Base-by-base conservation (phyloP, 2,113 vertebrate genomes). In the Bubalus kerabau region DNA sequence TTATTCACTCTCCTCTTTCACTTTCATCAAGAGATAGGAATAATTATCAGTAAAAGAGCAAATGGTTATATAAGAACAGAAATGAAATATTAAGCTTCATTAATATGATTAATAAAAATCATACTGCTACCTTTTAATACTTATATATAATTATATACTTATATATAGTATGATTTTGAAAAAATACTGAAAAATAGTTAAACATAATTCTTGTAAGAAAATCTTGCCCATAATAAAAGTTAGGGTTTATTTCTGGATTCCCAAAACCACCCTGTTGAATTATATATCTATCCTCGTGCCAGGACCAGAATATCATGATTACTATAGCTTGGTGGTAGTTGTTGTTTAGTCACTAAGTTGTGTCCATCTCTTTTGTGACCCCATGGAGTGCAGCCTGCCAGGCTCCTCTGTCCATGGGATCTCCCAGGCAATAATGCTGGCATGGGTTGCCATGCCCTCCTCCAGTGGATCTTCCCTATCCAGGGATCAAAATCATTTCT, bases 401-500 rank as follows among this genome's bases (percentile, higher is more conserved):
- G 23, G 36, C 36, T 76, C 71, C 36, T 76, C 71, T 43, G 71
- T 76, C 36, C 71, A 76, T 7, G 21, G 21, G 2, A 76, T 76
- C 36, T 13, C 3, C 36, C 71, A 43, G 71, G 36, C 36, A 76
- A 76, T 7, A 43, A 43, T 43, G 23, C 23, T 26, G 36, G 36
- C 0, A 0, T 26, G n/a, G n/a, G 9, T 71, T 23, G 6, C 23
- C 6, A 7, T 43, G 36, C 23, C 21, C 71, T 74, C 11, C 36
- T 24, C 11, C 71, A 3, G 4, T 0, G 0, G 36, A 76, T 76
- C 11, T 43, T 76, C 36, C 6, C 12, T 0, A 76, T 76, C 23
- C 36, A 76, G 36, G 36, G 23, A 76, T 43, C 36, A 76, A 76
- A 76, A 76, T 1, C 71, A 76, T 14, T 23, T 43, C 12, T 76